Evolutionary conservation across 1,140 invertebrate genomes (phyloP).

Genomic region (Panagrolaimus sp.): DNA sequence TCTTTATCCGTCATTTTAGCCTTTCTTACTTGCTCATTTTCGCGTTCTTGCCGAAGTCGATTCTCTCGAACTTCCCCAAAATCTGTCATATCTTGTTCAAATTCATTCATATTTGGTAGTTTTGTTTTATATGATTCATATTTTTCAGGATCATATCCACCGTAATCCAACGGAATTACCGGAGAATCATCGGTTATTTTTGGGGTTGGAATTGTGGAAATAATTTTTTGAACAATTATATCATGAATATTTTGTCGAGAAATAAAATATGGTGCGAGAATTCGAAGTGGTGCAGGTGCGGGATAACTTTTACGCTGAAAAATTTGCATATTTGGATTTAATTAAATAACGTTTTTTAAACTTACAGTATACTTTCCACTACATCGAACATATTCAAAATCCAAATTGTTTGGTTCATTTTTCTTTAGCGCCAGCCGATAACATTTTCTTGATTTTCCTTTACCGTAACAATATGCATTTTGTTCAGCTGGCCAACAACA

Average conservation of each 20-base stretch:
- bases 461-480: conserved; percentile 28
- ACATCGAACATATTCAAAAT: conserved; percentile 28
- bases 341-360: too few species aligned
- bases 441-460: neutral
- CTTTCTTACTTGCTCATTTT: conserved; percentile 2
- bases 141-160: conserved; percentile 20
- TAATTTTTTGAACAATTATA: too few species aligned
- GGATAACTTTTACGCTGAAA: neutral
- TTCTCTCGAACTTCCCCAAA: conserved; percentile 16
- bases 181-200: neutral
- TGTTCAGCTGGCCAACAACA: conserved; percentile 32
- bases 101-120: neutral
- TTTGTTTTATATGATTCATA: conserved; percentile 2
- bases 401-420: conserved; percentile 18
- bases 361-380: conserved; percentile 21
- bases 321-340: too few species aligned
- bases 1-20: neutral
- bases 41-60: neutral
- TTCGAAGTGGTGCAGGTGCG: neutral
- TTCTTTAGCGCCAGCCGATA: neutral
- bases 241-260: too few species aligned
- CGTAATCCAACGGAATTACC: conserved; percentile 30
- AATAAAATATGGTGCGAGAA: too few species aligned
- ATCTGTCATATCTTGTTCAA: conserved; percentile 17
- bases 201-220: neutral